Evolutionary conservation across 2,797 vertebrate genomes (phyloP).

Genomic region (Rhinatrema bivittatum): DNA sequence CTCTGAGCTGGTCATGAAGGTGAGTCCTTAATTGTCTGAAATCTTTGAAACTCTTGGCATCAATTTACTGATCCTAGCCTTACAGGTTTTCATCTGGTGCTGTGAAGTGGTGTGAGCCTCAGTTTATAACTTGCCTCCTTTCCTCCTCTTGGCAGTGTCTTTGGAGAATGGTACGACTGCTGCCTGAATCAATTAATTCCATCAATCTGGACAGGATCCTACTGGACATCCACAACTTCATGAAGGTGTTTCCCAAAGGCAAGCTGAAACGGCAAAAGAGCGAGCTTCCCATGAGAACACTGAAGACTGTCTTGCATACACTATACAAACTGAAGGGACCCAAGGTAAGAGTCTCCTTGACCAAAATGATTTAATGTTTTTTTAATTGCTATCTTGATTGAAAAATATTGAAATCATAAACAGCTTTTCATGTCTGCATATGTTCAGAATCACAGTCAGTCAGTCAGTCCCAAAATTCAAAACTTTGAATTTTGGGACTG

Average conservation of each 20-base stretch:
- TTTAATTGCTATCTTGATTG: too few species aligned
- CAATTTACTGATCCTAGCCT: too few species aligned
- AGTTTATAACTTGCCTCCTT: too few species aligned
- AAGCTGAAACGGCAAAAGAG: constrained; percentile 93
- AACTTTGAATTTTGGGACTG: too few species aligned
- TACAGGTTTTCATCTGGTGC: too few species aligned
- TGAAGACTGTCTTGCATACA: constrained; percentile 89
- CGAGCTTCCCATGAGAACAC: constrained; percentile 86
- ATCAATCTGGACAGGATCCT: constrained; percentile 93
- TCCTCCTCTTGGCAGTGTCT: constrained; percentile 69
- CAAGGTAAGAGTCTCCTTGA: constrained; percentile 83
- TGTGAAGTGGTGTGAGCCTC: too few species aligned
- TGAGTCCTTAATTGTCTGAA: constrained; percentile 43
- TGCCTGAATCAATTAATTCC: constrained; percentile 84
- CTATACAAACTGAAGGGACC: constrained; percentile 88
- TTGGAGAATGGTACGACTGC: constrained; percentile 91
- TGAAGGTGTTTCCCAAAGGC: constrained; percentile 96
- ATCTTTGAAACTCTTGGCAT: too few species aligned
- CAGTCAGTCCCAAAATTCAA: too few species aligned
- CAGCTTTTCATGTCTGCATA: too few species aligned
- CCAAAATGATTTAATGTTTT: too few species aligned
- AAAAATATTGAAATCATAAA: too few species aligned
- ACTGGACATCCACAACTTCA: constrained; percentile 91
- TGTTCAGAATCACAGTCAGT: too few species aligned
- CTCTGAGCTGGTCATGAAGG: constrained; percentile 96